A percentile compares a stretch with the other conserved stretches of the same genome.
These are phyloP conservation scores for Trichomycterus rosablanca DNA, from an alignment of 2,113 vertebrate species.

Conservation along the genomic window DNA sequence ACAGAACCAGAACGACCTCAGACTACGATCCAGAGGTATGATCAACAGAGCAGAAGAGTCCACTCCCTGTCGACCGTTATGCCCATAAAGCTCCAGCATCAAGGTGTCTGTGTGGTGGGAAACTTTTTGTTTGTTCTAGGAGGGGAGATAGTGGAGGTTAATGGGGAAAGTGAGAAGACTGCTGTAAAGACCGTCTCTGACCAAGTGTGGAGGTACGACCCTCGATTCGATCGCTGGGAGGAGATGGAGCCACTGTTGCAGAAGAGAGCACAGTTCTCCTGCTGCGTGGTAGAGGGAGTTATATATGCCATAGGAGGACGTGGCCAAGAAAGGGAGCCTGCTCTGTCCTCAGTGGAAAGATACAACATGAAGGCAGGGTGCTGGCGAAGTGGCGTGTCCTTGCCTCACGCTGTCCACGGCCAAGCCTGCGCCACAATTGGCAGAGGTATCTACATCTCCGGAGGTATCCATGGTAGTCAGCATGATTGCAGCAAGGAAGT, in stretches of 20 bases:
- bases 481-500: slow-evolving; percentile 74
- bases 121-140: slow-evolving; percentile 90
- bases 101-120: slow-evolving; percentile 77
- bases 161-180: slow-evolving; percentile 39
- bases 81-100: slow-evolving; percentile 68
- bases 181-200: slow-evolving; percentile 56
- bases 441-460: slow-evolving; percentile 76
- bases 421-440: slow-evolving; percentile 78
- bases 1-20: slow-evolving; percentile 61
- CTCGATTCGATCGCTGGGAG: slow-evolving; percentile 81
- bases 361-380: slow-evolving; percentile 75
- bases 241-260: slow-evolving; percentile 73
- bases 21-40: slow-evolving; percentile 73
- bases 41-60: slow-evolving; percentile 74
- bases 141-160: slow-evolving; percentile 69
- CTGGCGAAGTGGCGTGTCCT: slow-evolving; percentile 67
- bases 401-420: slow-evolving; percentile 75
- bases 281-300: slow-evolving; percentile 69
- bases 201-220: slow-evolving; percentile 82
- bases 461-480: slow-evolving; percentile 66
- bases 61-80: slow-evolving; percentile 58
- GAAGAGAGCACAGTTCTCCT: slow-evolving; percentile 80
- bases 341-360: slow-evolving; percentile 78
- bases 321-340: slow-evolving; percentile 29
- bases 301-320: slow-evolving; percentile 83